A percentile compares a stretch with the other conserved stretches of the same genome.
phyloP scores from a whole-genome alignment of 2,113 vertebrate genomes.

The Diphyllodes magnificus region DNA sequence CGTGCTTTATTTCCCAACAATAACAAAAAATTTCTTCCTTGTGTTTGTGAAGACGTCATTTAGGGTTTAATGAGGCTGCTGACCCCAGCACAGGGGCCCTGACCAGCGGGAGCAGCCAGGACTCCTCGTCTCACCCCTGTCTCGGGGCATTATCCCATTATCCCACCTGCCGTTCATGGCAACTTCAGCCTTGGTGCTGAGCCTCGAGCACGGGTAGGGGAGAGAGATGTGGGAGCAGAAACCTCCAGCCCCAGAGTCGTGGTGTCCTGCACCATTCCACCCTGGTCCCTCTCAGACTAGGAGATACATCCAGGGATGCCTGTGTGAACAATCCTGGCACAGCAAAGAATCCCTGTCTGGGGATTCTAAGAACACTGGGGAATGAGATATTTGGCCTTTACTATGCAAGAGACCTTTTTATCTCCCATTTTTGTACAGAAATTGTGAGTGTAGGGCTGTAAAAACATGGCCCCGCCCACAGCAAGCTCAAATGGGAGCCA shows the following conservation, averaged over 20 bases:
- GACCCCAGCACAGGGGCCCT: not conserved
- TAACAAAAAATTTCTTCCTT: not conserved
- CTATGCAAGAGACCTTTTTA: not conserved
- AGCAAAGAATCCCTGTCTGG: not conserved
- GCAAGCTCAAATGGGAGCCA: not conserved
- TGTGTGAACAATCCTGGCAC: too few species aligned
- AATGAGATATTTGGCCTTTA: not conserved
- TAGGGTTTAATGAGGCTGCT: not conserved
- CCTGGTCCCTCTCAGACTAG: not conserved
- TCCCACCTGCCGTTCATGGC: rapidly evolving
- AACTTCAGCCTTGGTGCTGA: not conserved
- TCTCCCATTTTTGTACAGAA: not conserved
- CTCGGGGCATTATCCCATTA: rapidly evolving
- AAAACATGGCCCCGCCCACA: not conserved
- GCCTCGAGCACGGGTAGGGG: rapidly evolving
- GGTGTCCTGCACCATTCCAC: not conserved
- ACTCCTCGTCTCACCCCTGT: not conserved
- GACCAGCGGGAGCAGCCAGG: not conserved
- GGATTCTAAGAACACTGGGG: too few species aligned
- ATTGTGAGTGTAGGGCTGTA: not conserved
- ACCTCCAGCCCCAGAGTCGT: rapidly evolving
- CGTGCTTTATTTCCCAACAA: not conserved
- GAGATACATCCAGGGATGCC: not conserved
- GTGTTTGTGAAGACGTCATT: not conserved
- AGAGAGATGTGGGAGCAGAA: not conserved